These are phyloP conservation scores for Aethes cnicana DNA, from an alignment of 2,888 invertebrate genomes.

Conservation along the genomic window DNA sequence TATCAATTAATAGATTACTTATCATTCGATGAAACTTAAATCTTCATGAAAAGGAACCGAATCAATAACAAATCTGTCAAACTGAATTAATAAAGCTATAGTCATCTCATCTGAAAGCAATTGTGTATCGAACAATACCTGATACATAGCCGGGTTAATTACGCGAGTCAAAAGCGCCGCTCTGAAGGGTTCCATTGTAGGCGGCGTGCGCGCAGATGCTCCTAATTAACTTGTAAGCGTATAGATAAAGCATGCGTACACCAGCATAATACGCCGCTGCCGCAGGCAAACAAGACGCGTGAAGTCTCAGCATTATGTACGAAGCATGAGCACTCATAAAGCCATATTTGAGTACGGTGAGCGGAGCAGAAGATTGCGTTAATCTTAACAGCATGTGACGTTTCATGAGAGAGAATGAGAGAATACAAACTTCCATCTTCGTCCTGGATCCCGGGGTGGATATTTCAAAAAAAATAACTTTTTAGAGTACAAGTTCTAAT, in stretches of 20 bases:
- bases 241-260: constrained; percentile 47
- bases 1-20: too few relatives aligned
- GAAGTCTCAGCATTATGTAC: constrained; percentile 8
- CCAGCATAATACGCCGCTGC: constrained; percentile 45
- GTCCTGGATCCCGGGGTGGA: too few relatives aligned
- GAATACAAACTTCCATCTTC: too few relatives aligned
- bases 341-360: background rate
- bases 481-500: too few relatives aligned
- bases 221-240: constrained; percentile 69
- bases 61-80: constrained; percentile 18
- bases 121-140: constrained; percentile 44
- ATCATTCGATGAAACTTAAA: background rate
- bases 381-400: constrained; percentile 11
- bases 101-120: constrained; percentile 30
- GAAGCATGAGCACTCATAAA: constrained; percentile 6
- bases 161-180: constrained; percentile 65
- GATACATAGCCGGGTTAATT: constrained; percentile 53
- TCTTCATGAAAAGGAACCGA: background rate
- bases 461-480: too few relatives aligned
- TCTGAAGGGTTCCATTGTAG: constrained; percentile 69
- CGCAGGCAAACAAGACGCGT: constrained; percentile 30
- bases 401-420: background rate
- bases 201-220: constrained; percentile 55
- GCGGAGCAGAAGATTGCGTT: constrained; percentile 18
- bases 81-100: constrained; percentile 32